Conservation (phyloP, 2,797 vertebrate genomes). For the Tympanoctomys barrerae region DNA sequence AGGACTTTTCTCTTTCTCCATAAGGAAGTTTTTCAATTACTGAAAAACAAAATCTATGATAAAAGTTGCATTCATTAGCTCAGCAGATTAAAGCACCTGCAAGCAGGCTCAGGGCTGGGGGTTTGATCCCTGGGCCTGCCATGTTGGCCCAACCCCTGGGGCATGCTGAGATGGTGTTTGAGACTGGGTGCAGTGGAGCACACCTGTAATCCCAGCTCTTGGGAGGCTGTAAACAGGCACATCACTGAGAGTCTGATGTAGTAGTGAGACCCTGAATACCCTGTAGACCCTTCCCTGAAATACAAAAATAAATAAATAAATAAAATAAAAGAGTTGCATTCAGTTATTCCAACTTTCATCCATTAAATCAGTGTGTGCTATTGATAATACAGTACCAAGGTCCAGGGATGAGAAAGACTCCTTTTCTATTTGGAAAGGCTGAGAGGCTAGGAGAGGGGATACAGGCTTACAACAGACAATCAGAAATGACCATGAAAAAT, state of each 20-base stretch:
- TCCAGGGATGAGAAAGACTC: background rate
- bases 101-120: no score
- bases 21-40: background rate
- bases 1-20: background rate
- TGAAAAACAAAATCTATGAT: conserved; percentile 26
- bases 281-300: no score
- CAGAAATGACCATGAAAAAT: background rate
- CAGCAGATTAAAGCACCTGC: no score
- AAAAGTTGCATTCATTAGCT: background rate
- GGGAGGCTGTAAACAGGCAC: no score
- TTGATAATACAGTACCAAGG: background rate
- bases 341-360: background rate
- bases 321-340: background rate
- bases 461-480: background rate
- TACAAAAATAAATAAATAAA: no score
- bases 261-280: no score
- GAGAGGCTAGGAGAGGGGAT: background rate
- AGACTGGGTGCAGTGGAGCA: no score
- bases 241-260: no score
- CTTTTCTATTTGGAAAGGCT: background rate
- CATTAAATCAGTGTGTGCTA: background rate
- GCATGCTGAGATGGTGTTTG: no score
- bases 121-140: no score
- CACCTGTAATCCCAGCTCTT: no score
- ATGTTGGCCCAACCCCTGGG: no score